Evolutionary conservation across 2,888 invertebrate genomes (phyloP).

Genomic region (Bugulina stolonifera): DNA sequence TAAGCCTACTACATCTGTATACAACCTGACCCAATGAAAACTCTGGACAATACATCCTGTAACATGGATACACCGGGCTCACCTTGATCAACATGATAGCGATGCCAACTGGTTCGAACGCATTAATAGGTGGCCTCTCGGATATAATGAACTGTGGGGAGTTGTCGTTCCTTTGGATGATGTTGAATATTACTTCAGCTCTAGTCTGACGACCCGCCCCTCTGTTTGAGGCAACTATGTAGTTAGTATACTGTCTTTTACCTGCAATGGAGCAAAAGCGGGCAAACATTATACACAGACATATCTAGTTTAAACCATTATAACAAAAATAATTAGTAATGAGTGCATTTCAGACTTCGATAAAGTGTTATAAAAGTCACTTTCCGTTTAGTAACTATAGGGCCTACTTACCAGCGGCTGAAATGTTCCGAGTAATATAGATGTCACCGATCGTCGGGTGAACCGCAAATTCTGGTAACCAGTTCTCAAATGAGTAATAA

Average conservation of each 20-base stretch:
- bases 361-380: too few relatives aligned
- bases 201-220: constrained; percentile 29
- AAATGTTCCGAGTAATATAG: constrained; percentile 61
- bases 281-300: too few relatives aligned
- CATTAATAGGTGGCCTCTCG: constrained; percentile 3
- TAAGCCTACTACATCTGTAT: too few relatives aligned
- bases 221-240: constrained; percentile 8
- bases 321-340: too few relatives aligned
- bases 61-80: too few relatives aligned
- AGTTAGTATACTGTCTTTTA: constrained; percentile 2
- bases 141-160: constrained; percentile 37
- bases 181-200: constrained; percentile 35
- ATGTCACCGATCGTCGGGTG: constrained; percentile 87
- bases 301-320: too few relatives aligned
- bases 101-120: background rate
- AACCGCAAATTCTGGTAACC: constrained; percentile 71
- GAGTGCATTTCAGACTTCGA: too few relatives aligned
- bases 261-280: background rate
- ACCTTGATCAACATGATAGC: constrained; percentile 13
- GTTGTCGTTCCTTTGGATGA: constrained; percentile 40
- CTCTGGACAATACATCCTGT: too few relatives aligned
- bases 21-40: too few relatives aligned
- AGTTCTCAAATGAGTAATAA: constrained; percentile 74
- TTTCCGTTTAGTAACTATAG: too few relatives aligned
- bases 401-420: constrained; percentile 29